Conservation (phyloP, 1,140 invertebrate genomes). For the Cheumatopsyche charites region DNA sequence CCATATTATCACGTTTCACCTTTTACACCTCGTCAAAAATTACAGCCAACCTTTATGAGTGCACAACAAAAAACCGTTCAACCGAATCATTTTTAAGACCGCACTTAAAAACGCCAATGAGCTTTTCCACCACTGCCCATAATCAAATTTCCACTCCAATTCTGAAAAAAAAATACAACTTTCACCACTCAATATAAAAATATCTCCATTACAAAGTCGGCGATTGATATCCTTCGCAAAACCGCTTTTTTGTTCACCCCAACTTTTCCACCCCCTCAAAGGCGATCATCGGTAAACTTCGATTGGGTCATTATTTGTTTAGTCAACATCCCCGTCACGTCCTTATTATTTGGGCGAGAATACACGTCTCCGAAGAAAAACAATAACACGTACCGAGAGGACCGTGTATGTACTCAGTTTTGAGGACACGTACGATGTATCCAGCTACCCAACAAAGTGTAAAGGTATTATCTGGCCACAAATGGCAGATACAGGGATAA, state of each 20-base stretch:
- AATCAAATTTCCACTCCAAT: no score
- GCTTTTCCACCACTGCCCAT: no score
- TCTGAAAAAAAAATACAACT: no score
- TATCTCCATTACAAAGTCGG: not conserved
- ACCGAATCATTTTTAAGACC: not conserved
- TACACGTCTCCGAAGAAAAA: slow-evolving; percentile 7
- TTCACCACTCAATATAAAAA: not conserved
- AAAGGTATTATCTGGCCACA: slow-evolving; percentile 22
- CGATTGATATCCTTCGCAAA: slow-evolving; percentile 28
- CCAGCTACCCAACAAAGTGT: slow-evolving; percentile 13
- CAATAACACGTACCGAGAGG: slow-evolving; percentile 27
- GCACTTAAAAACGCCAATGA: not conserved
- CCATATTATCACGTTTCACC: slow-evolving; percentile 30
- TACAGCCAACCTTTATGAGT: slow-evolving; percentile 22
- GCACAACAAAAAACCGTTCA: not conserved
- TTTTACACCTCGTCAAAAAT: slow-evolving; percentile 24
- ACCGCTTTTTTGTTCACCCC: slow-evolving; percentile 5
- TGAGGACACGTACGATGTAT: not conserved
- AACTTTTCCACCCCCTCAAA: not conserved
- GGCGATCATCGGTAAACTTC: slow-evolving; percentile 21
- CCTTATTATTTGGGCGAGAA: not conserved
- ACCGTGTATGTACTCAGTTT: no score
- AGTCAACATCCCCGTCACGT: slow-evolving; percentile 23
- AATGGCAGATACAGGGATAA: slow-evolving; percentile 28
- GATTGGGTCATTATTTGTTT: slow-evolving; percentile 28